A percentile compares a stretch with the other conserved stretches of the same genome.
Evolutionary conservation across 2,888 invertebrate genomes (phyloP).

Genomic region (Cryptocheilus praepositus): DNA sequence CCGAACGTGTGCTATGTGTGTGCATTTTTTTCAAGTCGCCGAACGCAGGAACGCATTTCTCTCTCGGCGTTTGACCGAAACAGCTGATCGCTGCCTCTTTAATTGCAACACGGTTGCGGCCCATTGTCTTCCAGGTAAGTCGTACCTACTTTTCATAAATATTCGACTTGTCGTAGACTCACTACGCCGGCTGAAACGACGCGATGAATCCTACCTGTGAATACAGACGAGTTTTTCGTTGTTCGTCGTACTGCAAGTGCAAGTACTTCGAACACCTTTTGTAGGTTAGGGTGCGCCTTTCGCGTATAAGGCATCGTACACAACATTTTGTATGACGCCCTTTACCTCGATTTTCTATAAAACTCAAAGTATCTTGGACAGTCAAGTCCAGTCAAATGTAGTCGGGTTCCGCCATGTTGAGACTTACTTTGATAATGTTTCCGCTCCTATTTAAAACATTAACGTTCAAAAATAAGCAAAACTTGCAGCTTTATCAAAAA

Average conservation of each 20-base stretch:
- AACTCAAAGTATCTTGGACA: too few species aligned
- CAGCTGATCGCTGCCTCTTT: slow-evolving; percentile 58
- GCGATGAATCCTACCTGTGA: slow-evolving; percentile 28
- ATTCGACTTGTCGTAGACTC: neutral
- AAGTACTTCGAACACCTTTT: slow-evolving; percentile 38
- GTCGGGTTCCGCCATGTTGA: too few species aligned
- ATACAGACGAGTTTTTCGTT: slow-evolving; percentile 34
- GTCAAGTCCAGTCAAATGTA: too few species aligned
- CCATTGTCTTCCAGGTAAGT: slow-evolving; percentile 37
- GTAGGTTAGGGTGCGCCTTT: slow-evolving; percentile 51
- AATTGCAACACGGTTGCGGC: slow-evolving; percentile 39
- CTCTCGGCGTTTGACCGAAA: slow-evolving; percentile 41
- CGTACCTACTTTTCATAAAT: neutral
- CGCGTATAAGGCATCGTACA: slow-evolving; percentile 40
- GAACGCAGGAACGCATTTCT: slow-evolving; percentile 5
- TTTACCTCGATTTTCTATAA: too few species aligned
- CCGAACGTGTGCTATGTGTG: slow-evolving; percentile 23
- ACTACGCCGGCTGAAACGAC: neutral
- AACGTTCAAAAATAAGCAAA: too few species aligned
- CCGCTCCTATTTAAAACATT: too few species aligned
- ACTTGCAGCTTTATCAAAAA: too few species aligned
- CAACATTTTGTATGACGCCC: slow-evolving; percentile 6
- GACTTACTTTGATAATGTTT: too few species aligned
- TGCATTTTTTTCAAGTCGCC: slow-evolving; percentile 12
- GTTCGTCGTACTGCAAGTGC: slow-evolving; percentile 34